Base-by-base conservation (phyloP, 2,888 invertebrate genomes). In the Volucella inanis region DNA sequence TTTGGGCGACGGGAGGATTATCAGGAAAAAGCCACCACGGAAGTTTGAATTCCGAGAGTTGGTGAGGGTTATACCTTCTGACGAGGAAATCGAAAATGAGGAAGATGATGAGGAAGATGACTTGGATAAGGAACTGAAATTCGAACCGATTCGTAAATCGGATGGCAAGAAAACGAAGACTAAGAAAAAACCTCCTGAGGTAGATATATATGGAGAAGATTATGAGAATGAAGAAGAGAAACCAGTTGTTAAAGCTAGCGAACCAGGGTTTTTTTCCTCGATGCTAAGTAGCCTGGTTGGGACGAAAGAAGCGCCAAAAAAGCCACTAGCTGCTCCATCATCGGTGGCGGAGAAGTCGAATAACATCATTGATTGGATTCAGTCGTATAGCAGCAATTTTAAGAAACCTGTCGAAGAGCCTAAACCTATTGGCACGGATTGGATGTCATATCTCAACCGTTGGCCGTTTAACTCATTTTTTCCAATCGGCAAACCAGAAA, bases 381-480 rank as follows among this genome's bases (percentile, higher is more conserved):
- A 90, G 74, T 89, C 89, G 88, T 86, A 91, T n/a, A 88, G 88
- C 4, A 88, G 88, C 43, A 87, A 41, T 47, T 85, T 72, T 10
- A 88, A 75, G 39, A 87, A 86, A 71, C 61, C 85, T 10, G 31
- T 57, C 4, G 79, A 78, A 38, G 81, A 87, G 15, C 79, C 84
- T 15, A 87, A 87, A 75, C 70, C 86, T 62, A 11, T 65, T 62
- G 10, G 38, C 55, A 11, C 41, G 8, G 88, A 88, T 80, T 90
- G 89, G 90, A 76, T 89, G 31, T 88, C 89, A 6, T 91, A 91
- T 70, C 85, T 92, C 2, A 90, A 92, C 62, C 91, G 92, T 39
- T 91, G 90, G 91, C 91, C 92, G 12, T 90, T 91, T 72, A 91
- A 91, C 72, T 89, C 89, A 52, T 88, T 91, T 54, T 89, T 91